Evolutionary conservation across 2,113 vertebrate genomes (phyloP).

Genomic region (Grantiella picta): DNA sequence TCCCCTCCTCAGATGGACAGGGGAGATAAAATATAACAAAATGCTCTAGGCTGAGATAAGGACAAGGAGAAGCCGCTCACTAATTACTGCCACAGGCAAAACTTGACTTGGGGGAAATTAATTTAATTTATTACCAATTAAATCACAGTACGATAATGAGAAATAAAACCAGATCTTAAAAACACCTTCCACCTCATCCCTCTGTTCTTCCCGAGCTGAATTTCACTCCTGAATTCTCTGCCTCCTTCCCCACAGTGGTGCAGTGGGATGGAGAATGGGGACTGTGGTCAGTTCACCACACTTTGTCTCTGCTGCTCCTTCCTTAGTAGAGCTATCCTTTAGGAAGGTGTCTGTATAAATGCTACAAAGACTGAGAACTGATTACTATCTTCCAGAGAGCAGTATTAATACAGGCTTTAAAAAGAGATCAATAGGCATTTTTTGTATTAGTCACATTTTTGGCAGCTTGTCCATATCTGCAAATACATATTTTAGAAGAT

Average conservation of each 20-base stretch:
- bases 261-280: neutral
- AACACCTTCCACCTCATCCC: neutral
- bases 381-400: neutral
- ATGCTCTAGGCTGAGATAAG: neutral
- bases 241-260: neutral
- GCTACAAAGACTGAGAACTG: neutral
- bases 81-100: neutral
- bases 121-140: neutral
- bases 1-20: neutral
- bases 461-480: neutral
- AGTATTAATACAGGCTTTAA: neutral
- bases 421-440: slow-evolving; percentile 20
- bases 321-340: neutral
- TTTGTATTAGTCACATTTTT: slow-evolving; percentile 24
- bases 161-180: neutral
- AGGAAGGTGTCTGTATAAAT: neutral
- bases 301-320: accelerated
- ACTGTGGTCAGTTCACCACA: neutral
- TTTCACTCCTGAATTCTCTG: neutral
- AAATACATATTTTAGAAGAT: neutral
- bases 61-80: neutral
- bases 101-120: neutral
- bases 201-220: neutral
- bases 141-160: neutral
- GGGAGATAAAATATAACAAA: neutral